Evolutionary conservation across 2,888 invertebrate species (phyloP).

Genomic region (Lydus trimaculatus): DNA sequence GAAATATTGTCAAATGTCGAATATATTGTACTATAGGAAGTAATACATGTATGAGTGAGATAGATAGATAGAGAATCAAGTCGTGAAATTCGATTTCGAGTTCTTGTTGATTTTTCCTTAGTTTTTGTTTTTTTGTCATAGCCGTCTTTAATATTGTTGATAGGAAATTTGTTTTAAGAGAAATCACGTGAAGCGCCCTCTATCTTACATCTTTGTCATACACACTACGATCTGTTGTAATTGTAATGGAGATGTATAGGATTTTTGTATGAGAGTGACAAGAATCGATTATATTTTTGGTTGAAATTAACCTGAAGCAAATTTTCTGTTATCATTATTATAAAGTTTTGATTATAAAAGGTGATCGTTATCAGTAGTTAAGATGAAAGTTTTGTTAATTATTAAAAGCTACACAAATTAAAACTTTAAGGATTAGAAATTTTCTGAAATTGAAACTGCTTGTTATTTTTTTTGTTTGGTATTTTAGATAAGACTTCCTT

Average conservation of each 20-base stretch:
- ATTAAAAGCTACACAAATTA: not conserved
- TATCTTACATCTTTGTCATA: too few species aligned
- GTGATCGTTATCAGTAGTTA: not conserved
- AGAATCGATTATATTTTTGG: not conserved
- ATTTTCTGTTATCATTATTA: not conserved
- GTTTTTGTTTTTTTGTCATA: not conserved
- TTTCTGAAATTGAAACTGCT: not conserved
- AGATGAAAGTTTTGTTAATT: constrained; percentile 4
- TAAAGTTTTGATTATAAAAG: not conserved
- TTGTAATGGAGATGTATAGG: not conserved
- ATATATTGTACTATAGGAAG: not conserved
- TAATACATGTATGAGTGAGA: not conserved
- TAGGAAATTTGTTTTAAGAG: too few species aligned
- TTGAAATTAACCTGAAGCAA: not conserved
- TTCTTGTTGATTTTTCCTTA: not conserved
- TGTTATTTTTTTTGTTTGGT: not conserved
- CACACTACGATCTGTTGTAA: too few species aligned
- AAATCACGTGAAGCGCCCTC: too few species aligned
- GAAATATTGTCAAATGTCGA: constrained; percentile 7
- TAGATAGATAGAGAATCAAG: not conserved
- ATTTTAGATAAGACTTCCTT: not conserved
- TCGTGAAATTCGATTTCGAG: not conserved
- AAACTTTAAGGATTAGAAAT: not conserved
- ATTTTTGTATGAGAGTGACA: not conserved
- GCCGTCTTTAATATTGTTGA: not conserved